Conservation (phyloP, 1,140 invertebrate species). For the Drosophila auraria region DNA sequence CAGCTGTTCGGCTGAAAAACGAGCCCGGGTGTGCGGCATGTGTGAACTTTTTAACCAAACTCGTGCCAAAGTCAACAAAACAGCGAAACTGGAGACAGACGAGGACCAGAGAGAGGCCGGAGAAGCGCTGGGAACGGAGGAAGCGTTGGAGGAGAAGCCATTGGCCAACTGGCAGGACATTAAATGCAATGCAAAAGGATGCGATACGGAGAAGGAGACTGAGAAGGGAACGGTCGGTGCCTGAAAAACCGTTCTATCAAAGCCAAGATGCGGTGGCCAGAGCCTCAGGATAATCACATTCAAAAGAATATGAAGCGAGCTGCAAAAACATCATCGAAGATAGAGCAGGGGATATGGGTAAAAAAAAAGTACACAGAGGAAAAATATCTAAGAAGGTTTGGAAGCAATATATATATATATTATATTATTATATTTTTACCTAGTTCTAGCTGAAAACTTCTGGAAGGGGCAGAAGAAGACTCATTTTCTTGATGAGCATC, state of each 20-base stretch:
- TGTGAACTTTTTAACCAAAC: slow-evolving; percentile 83
- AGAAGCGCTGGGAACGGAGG: slow-evolving; percentile 8
- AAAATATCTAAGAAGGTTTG: not conserved
- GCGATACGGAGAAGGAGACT: not conserved
- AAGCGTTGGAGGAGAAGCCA: slow-evolving; percentile 39
- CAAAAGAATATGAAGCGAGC: slow-evolving; percentile 81
- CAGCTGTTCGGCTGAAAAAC: slow-evolving; percentile 29
- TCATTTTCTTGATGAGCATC: too few relatives aligned
- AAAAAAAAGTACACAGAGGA: slow-evolving; percentile 9
- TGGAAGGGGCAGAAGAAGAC: too few relatives aligned
- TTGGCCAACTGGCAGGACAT: slow-evolving; percentile 73
- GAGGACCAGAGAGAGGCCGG: slow-evolving; percentile 3
- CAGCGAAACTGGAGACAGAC: slow-evolving; percentile 53
- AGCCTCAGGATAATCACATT: slow-evolving; percentile 81
- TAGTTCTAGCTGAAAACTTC: not conserved
- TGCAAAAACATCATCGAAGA: slow-evolving; percentile 73
- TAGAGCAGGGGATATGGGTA: slow-evolving; percentile 28
- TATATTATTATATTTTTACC: not conserved
- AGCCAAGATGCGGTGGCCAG: slow-evolving; percentile 73
- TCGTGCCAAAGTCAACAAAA: slow-evolving; percentile 82
- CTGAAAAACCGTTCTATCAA: slow-evolving; percentile 68
- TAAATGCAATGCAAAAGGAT: slow-evolving; percentile 72
- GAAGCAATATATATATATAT: too few relatives aligned
- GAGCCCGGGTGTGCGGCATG: slow-evolving; percentile 58
- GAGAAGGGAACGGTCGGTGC: slow-evolving; percentile 9